Percentiles rank a stretch among this genome's conserved stretches.
Conservation (phyloP, 2,113 vertebrate species). For the Mesocricetus auratus region DNA sequence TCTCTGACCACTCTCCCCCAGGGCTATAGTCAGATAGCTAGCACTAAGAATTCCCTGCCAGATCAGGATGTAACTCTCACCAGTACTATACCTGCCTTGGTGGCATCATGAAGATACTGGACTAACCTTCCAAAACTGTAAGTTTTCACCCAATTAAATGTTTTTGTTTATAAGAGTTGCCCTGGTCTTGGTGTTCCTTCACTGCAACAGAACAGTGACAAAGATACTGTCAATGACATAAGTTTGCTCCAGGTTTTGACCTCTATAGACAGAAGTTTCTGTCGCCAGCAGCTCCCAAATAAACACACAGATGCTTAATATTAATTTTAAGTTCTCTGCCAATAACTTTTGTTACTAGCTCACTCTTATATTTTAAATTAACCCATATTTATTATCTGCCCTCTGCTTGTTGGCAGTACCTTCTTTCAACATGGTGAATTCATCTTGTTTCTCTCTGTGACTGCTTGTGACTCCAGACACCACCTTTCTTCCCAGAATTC, state of each 20-base stretch:
- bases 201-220: neutral
- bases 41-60: neutral
- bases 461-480: no score
- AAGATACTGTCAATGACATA: neutral
- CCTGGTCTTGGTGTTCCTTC: neutral
- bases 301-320: no score
- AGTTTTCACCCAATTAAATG: neutral
- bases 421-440: no score
- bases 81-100: neutral
- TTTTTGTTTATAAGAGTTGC: neutral
- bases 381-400: no score
- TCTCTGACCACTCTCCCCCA: neutral
- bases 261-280: no score
- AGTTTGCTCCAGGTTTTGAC: neutral
- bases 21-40: neutral
- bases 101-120: neutral
- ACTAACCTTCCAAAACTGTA: neutral
- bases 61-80: neutral
- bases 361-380: no score
- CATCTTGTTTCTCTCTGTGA: no score
- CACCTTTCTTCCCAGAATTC: no score
- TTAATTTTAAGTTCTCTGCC: no score
- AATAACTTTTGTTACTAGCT: no score
- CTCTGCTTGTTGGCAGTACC: no score
- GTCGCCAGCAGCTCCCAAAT: no score